These are phyloP conservation scores for Hemitrygon akajei DNA, from an alignment of 2,797 vertebrate species.

Conservation along the genomic window DNA sequence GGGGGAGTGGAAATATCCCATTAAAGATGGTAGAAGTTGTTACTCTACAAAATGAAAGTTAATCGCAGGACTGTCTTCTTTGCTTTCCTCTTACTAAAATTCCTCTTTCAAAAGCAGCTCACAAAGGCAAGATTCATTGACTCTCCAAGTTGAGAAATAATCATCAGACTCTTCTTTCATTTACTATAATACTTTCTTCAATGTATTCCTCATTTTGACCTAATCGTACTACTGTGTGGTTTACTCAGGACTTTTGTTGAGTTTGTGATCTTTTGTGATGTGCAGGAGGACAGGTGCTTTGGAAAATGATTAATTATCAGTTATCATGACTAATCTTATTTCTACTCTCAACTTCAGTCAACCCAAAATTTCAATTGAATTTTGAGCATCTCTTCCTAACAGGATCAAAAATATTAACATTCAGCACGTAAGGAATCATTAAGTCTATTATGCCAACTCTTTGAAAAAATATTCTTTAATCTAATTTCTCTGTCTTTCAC, in stretches of 20 bases:
- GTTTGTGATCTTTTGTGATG: not conserved
- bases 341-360: not conserved
- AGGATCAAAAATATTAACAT: not conserved
- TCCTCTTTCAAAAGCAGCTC: not conserved
- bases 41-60: not conserved
- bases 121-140: not conserved
- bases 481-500: not conserved
- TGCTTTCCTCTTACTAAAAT: not conserved
- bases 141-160: not conserved
- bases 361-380: not conserved
- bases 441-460: not conserved
- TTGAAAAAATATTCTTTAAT: not conserved
- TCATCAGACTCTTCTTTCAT: not conserved
- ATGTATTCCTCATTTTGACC: not conserved
- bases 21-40: too few species aligned
- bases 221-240: not conserved
- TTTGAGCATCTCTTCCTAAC: not conserved
- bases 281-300: not conserved
- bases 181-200: not conserved
- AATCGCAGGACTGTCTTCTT: not conserved
- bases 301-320: not conserved
- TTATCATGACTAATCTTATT: not conserved
- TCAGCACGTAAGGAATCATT: not conserved
- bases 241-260: not conserved
- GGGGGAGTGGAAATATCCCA: too few species aligned